A percentile compares a stretch with the other conserved stretches of the same genome.
Evolutionary conservation across 2,888 invertebrate species (phyloP).

Genomic region (Mimachlamys varia): DNA sequence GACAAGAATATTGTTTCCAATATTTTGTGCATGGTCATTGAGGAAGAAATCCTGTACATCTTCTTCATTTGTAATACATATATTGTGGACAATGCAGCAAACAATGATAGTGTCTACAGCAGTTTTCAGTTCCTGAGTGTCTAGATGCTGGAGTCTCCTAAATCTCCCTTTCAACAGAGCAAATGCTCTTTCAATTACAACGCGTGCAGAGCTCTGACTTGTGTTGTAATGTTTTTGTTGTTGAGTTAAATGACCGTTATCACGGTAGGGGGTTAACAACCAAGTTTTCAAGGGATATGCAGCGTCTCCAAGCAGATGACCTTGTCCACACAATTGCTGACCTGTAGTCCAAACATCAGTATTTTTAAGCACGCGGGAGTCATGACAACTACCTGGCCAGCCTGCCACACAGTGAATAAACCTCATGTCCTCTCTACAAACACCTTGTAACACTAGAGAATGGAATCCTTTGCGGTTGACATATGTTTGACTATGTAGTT

Average conservation of each 20-base stretch:
- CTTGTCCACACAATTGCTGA: slow-evolving; percentile 32
- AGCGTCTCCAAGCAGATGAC: slow-evolving; percentile 55
- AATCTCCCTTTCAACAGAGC: slow-evolving; percentile 36
- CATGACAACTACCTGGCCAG: slow-evolving; percentile 55
- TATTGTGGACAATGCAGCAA: slow-evolving; percentile 51
- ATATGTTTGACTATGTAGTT: slow-evolving; percentile 43
- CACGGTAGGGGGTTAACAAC: slow-evolving; percentile 55
- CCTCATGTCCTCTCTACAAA: slow-evolving; percentile 47
- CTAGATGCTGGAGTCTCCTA: too few species aligned
- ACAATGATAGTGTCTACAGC: slow-evolving; percentile 50
- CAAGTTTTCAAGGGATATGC: slow-evolving; percentile 52
- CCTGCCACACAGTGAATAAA: slow-evolving; percentile 48
- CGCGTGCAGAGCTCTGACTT: slow-evolving; percentile 46
- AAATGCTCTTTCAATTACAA: too few species aligned
- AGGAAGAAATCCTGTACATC: slow-evolving; percentile 38
- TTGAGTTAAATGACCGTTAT: slow-evolving; percentile 52
- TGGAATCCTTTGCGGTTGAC: slow-evolving; percentile 51
- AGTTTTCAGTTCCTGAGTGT: neutral
- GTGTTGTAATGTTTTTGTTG: slow-evolving; percentile 50
- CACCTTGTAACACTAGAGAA: slow-evolving; percentile 52
- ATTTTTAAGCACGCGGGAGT: slow-evolving; percentile 54
- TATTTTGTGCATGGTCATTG: too few species aligned
- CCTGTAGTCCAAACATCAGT: slow-evolving; percentile 54
- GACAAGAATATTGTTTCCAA: too few species aligned
- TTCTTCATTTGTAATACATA: slow-evolving; percentile 48